Percentiles rank a stretch among this genome's conserved stretches.
phyloP scores from a whole-genome alignment of 2,797 vertebrate species.

The Carcharodon carcharias region DNA sequence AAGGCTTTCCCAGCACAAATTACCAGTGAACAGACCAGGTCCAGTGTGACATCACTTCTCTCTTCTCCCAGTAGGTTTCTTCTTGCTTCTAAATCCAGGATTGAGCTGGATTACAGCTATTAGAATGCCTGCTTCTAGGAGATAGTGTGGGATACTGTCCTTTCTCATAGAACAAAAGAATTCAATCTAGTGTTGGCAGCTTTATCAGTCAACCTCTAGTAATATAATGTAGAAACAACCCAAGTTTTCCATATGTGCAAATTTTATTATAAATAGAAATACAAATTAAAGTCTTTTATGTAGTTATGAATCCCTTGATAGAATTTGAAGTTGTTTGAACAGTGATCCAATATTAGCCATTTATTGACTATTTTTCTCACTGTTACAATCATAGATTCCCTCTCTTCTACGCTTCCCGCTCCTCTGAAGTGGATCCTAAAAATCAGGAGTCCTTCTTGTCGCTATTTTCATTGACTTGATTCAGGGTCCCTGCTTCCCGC shows the following conservation, averaged over 20 bases:
- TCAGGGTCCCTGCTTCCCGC: constrained; percentile 70
- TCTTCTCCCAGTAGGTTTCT: background rate
- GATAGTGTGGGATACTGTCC: background rate
- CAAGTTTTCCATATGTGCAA: background rate
- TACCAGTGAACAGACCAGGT: background rate
- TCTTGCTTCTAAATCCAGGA: background rate
- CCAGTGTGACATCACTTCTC: background rate
- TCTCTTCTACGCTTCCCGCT: background rate
- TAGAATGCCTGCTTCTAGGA: background rate
- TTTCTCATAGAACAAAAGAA: background rate
- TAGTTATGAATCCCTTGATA: background rate
- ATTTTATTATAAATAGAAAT: constrained; percentile 11
- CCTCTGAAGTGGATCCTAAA: background rate
- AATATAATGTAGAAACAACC: background rate
- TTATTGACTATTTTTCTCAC: background rate
- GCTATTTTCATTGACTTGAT: constrained; percentile 58
- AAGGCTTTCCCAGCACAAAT: background rate
- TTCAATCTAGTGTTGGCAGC: background rate
- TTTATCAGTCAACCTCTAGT: background rate
- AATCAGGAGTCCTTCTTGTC: background rate
- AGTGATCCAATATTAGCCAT: background rate
- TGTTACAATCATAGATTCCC: background rate
- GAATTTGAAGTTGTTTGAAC: background rate
- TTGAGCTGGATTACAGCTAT: background rate
- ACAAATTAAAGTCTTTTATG: background rate